phyloP scores from a whole-genome alignment of 2,113 vertebrate species.

The Galeopterus variegatus region DNA sequence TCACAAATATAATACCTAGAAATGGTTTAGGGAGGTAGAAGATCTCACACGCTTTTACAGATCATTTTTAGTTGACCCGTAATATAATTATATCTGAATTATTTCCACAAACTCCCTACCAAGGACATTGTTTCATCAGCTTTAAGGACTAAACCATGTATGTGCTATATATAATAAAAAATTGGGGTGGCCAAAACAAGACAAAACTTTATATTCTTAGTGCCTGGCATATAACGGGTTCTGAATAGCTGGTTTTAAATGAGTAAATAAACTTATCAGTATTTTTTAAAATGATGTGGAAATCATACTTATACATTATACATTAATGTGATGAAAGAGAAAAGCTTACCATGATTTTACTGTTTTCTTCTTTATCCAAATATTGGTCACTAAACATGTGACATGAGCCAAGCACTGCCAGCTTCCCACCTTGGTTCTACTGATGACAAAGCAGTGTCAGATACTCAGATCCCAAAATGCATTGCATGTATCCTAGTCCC shows the following conservation, averaged over 20 bases:
- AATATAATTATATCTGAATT: background rate
- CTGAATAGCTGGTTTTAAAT: background rate
- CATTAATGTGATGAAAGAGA: background rate
- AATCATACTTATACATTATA: background rate
- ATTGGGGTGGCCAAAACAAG: too few relatives aligned
- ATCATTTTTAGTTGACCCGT: background rate
- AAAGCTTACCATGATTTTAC: constrained; percentile 95
- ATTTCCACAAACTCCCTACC: background rate
- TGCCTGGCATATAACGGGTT: background rate
- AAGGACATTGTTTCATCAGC: background rate
- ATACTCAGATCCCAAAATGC: background rate
- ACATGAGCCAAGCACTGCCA: constrained; percentile 96
- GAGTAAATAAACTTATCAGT: background rate
- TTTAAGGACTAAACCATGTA: background rate
- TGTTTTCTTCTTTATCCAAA: constrained; percentile 98
- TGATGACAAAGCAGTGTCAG: constrained; percentile 67
- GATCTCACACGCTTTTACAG: background rate
- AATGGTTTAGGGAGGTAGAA: background rate
- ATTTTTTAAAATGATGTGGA: constrained; percentile 40
- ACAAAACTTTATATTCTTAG: background rate
- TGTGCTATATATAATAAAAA: background rate
- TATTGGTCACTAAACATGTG: constrained; percentile 99
- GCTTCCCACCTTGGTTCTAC: constrained; percentile 93
- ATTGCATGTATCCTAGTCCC: background rate
- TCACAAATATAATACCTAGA: background rate